phyloP scores from a whole-genome alignment of 1,140 invertebrate species.

The Hylyphantes graminicola region DNA sequence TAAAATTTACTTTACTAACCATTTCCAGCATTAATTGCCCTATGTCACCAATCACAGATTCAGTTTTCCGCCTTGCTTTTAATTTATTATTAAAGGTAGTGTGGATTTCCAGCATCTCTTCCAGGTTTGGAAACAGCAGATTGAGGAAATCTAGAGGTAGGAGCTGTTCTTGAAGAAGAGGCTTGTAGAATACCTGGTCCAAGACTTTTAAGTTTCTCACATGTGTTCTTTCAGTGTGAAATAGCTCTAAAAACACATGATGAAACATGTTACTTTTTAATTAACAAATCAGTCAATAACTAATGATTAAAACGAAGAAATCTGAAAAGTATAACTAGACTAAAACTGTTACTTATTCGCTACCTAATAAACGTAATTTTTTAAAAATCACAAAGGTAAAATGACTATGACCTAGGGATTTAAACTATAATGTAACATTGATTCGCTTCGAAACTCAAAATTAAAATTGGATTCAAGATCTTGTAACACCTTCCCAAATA shows the following conservation, averaged over 20 bases:
- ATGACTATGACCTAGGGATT: too few relatives aligned
- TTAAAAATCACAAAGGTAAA: too few relatives aligned
- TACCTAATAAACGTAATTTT: too few relatives aligned
- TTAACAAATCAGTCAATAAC: too few relatives aligned
- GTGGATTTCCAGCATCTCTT: constrained; percentile 83
- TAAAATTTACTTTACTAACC: constrained; percentile 71
- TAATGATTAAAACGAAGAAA: too few relatives aligned
- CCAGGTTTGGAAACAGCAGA: constrained; percentile 90
- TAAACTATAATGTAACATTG: too few relatives aligned
- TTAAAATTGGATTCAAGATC: too few relatives aligned
- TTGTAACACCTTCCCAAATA: too few relatives aligned
- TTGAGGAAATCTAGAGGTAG: constrained; percentile 83
- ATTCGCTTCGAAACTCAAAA: too few relatives aligned
- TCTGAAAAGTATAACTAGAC: too few relatives aligned
- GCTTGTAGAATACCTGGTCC: constrained; percentile 88
- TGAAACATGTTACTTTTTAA: background rate
- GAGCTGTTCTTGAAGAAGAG: constrained; percentile 76
- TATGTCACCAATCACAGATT: constrained; percentile 81
- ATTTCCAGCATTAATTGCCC: constrained; percentile 82
- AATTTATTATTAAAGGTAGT: constrained; percentile 79
- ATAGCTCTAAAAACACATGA: constrained; percentile 77
- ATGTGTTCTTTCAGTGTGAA: constrained; percentile 95
- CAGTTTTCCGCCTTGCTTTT: constrained; percentile 76
- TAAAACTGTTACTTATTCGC: too few relatives aligned
- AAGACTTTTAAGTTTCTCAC: constrained; percentile 93